A percentile compares a stretch with the other conserved stretches of the same genome.
These are phyloP conservation scores for Trematocara stigmaticum DNA, from an alignment of 2,113 vertebrate species.

Conservation along the genomic window DNA sequence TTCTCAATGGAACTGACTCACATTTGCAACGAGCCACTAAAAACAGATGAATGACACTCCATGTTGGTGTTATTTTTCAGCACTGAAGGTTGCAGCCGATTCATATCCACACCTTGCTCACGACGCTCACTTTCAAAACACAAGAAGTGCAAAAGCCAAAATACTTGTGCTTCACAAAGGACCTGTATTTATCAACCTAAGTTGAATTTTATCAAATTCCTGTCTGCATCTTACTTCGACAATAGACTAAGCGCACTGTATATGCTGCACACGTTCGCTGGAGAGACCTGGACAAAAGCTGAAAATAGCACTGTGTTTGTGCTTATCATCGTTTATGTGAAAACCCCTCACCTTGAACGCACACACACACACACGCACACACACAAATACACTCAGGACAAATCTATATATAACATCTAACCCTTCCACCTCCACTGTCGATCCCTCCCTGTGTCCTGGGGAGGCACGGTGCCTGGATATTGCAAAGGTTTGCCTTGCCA, in stretches of 20 bases:
- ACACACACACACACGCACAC: background rate
- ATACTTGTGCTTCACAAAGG: background rate
- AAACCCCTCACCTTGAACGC: conserved; percentile 32
- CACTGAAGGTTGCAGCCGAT: background rate
- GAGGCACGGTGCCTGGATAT: background rate
- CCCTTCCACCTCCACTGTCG: conserved; percentile 19
- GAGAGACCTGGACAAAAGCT: background rate
- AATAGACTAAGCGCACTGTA: background rate
- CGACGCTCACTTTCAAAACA: background rate
- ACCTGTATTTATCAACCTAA: background rate
- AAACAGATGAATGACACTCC: background rate
- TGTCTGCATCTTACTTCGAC: background rate
- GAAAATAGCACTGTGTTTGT: background rate
- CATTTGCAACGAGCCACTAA: background rate
- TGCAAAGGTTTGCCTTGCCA: conserved; percentile 8
- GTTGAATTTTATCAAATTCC: background rate
- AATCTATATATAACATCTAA: conserved; percentile 53
- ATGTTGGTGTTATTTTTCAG: background rate
- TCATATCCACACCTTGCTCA: background rate
- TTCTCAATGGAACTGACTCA: background rate
- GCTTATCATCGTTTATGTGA: background rate
- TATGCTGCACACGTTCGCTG: background rate
- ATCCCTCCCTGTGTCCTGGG: conserved; percentile 11
- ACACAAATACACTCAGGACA: conserved; percentile 12
- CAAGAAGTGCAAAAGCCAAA: background rate